Conservation (phyloP, 2,888 invertebrate species). For the Calameuta pallipes region DNA sequence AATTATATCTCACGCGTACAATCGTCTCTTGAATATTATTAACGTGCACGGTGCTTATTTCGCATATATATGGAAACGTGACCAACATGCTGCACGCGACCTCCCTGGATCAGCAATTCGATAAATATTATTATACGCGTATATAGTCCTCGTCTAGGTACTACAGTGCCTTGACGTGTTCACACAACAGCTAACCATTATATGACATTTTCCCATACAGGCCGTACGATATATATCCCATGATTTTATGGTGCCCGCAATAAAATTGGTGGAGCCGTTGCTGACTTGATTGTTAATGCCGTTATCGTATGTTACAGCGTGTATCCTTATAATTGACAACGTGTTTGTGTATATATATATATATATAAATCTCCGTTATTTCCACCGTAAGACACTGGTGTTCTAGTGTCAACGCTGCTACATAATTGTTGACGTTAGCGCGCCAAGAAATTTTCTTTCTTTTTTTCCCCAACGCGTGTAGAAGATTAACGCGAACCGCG, state of each 20-base stretch:
- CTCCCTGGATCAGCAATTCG: not conserved
- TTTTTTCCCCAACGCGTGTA: not conserved
- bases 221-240: not conserved
- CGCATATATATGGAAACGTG: not conserved
- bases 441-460: not conserved
- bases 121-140: conserved; percentile 19
- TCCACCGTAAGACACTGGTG: not conserved
- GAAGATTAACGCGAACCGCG: not conserved
- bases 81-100: not conserved
- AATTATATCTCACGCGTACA: not conserved
- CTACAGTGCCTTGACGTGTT: not conserved
- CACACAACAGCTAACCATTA: not conserved
- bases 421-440: not conserved
- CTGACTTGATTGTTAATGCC: not conserved
- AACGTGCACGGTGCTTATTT: not conserved
- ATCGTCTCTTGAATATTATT: not conserved
- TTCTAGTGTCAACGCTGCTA: not conserved
- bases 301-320: not conserved
- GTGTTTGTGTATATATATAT: not conserved
- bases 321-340: not conserved
- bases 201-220: not conserved
- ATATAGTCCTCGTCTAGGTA: not conserved
- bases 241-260: not conserved
- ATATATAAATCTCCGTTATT: not conserved
- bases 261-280: not conserved